Evolutionary conservation across 2,113 vertebrate species (phyloP).

Genomic region (Glaucidium brasilianum): DNA sequence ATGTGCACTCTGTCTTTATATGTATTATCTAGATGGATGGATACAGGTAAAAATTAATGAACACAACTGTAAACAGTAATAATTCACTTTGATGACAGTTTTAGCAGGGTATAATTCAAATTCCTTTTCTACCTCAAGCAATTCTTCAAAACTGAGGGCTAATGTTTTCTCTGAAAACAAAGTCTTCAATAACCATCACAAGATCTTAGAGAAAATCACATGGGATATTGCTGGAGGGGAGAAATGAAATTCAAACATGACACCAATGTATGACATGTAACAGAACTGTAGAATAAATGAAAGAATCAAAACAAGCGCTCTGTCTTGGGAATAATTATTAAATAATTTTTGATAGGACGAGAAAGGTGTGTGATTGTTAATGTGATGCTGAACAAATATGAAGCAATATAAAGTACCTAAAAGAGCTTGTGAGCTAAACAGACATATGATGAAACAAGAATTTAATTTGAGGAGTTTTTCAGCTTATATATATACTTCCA

Average conservation of each 20-base stretch:
- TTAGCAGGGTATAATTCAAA: conserved; percentile 44
- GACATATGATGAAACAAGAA: neutral
- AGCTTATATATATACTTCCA: neutral
- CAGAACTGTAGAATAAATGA: conserved; percentile 19
- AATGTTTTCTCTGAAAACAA: conserved; percentile 57
- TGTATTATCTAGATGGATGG: neutral
- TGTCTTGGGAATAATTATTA: conserved; percentile 6
- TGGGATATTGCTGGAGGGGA: conserved; percentile 22
- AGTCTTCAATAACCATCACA: conserved; percentile 54
- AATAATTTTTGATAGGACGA: neutral
- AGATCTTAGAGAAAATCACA: conserved; percentile 43
- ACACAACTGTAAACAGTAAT: conserved; percentile 45
- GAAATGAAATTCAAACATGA: conserved; percentile 40
- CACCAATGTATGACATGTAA: conserved; percentile 2
- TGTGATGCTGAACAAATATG: neutral
- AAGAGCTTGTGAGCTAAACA: neutral
- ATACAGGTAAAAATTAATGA: conserved; percentile 41
- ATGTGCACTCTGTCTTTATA: neutral
- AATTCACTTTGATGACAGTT: conserved; percentile 48
- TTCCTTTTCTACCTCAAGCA: conserved; percentile 33
- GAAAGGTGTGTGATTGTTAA: neutral
- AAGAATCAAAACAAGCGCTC: neutral
- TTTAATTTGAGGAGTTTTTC: neutral
- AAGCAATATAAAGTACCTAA: neutral
- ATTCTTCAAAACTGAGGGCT: conserved; percentile 23